Conservation (phyloP, 2,113 vertebrate genomes). For the Aegithalos caudatus region DNA sequence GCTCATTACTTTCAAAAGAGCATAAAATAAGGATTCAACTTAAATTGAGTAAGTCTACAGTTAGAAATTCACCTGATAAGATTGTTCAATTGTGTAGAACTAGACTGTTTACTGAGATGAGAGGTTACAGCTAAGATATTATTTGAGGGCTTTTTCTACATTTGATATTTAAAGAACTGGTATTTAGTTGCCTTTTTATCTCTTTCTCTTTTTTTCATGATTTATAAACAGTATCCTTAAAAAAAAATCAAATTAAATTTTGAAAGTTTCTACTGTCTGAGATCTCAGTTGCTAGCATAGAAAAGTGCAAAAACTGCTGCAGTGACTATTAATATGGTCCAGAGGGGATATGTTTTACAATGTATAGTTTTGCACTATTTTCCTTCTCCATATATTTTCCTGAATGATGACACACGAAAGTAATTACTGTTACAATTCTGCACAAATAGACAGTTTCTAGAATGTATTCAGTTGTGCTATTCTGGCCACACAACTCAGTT, state of each 20-base stretch:
- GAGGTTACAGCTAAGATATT: not conserved
- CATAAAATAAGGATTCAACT: not conserved
- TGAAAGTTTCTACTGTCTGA: not conserved
- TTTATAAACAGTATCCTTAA: not conserved
- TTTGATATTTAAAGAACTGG: not conserved
- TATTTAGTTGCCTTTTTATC: not conserved
- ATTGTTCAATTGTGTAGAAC: not conserved
- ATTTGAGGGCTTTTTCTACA: not conserved
- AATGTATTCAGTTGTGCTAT: not conserved
- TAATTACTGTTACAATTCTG: not conserved
- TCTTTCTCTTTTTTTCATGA: not conserved
- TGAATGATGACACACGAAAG: not conserved
- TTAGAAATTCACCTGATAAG: not conserved
- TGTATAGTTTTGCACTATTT: not conserved
- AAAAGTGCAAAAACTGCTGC: not conserved
- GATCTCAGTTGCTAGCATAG: not conserved
- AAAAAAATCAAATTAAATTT: not conserved
- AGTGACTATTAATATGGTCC: not conserved
- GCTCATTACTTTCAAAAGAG: not conserved
- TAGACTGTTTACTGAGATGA: not conserved
- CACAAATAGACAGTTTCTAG: not conserved
- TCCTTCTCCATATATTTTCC: not conserved
- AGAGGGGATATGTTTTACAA: not conserved
- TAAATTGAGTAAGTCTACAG: not conserved
- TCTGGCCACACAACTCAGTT: fast-evolving